Base-by-base conservation (phyloP, 2,113 vertebrate genomes). In the Amblyornis subalaris region DNA sequence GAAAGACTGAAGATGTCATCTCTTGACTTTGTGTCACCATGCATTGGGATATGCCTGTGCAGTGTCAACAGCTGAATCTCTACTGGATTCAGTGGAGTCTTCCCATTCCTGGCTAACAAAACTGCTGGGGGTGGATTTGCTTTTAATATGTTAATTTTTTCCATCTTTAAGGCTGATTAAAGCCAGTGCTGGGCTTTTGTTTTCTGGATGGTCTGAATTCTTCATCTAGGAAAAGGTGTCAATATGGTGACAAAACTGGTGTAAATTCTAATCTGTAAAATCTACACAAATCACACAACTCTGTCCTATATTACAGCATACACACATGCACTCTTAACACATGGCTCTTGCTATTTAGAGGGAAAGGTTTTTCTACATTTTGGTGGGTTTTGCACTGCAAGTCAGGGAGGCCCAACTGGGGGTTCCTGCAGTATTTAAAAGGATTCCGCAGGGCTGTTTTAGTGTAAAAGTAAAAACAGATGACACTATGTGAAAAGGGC, bases 401-500 rank as follows among this genome's bases (percentile, higher is more conserved):
- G 69, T 72, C 36, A 92, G 91, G 65, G 92, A 92, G 95, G 96
- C 91, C 86, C 96, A 86, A 84, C 72, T 67, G 76, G 91, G 90
- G 95, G 65, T 48, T 93, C 40, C 86, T 60, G 31, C 53, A 38
- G 65, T 65, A 48, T 87, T 84, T 92, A 42, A 94, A 86, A 94
- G 80, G 83, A 92, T 89, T 86, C 73, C 0, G 2, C 65, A 64
- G 70, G 48, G 87, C 79, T 87, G 83, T 18, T 93, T 50, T 35
- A 81, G 65, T 71, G 88, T 71, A 71, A 89, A 95, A 95, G 80
- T 90, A 85, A 89, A 96, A 96, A 9, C 95, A 96, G 95, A 93
- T 94, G 92, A 96, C 70, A 79, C 72, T 55, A 51, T 14, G 70
- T 93, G 77, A 81, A 84, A 88, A 93, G 45, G 40, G 57, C n/a